Evolutionary conservation across 2,113 vertebrate genomes (phyloP).

Genomic region (Percopsis transmontana): DNA sequence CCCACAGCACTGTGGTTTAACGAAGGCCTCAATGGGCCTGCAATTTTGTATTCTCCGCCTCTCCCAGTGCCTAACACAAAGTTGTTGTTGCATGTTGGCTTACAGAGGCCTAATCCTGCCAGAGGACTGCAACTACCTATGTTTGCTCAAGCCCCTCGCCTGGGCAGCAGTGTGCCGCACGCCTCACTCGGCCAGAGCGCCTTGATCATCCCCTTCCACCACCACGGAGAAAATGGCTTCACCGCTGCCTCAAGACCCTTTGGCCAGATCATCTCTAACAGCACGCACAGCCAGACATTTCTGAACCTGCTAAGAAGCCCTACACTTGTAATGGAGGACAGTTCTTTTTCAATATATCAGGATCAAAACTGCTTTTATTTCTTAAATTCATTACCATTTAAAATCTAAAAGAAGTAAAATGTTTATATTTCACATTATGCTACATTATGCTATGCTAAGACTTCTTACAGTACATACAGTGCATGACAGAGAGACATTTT

Average conservation of each 20-base stretch:
- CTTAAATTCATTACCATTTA: not conserved
- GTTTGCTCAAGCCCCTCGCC: constrained; percentile 27
- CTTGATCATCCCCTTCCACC: not conserved
- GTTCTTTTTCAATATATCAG: no score
- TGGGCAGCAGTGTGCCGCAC: constrained; percentile 7
- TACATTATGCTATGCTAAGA: no score
- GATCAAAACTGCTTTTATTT: not conserved
- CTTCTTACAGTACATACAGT: no score
- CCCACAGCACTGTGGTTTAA: constrained; percentile 33
- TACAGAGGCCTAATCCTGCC: constrained; percentile 6
- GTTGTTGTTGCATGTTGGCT: constrained; percentile 1
- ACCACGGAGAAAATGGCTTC: constrained; percentile 1
- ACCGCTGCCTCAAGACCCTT: not conserved
- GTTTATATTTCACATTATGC: no score
- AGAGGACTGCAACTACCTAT: constrained; percentile 10
- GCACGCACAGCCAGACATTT: constrained; percentile 3
- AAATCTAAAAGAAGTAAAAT: no score
- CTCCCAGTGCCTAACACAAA: not conserved
- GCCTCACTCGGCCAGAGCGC: not conserved
- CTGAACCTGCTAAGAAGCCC: no score
- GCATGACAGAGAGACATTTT: no score
- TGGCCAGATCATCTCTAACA: constrained; percentile 1
- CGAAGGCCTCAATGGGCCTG: constrained; percentile 29
- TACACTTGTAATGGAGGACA: not conserved
- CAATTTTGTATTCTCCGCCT: not conserved